Evolutionary conservation across 2,888 invertebrate species (phyloP).

Genomic region (Ectemnius lituratus): DNA sequence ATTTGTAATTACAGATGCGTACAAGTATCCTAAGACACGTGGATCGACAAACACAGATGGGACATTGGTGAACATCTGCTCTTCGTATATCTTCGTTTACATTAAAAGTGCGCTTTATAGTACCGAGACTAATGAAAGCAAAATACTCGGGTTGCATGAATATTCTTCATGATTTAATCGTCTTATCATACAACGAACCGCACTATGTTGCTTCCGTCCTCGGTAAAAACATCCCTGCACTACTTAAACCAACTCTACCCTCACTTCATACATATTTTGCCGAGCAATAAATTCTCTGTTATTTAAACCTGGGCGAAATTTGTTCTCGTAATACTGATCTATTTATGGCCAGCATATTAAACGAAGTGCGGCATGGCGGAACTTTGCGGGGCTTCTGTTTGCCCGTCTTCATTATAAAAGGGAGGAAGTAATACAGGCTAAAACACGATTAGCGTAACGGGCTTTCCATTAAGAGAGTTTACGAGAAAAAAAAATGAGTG

Average conservation of each 20-base stretch:
- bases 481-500: too few species aligned
- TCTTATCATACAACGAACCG: neutral
- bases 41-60: conserved; percentile 14
- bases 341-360: too few species aligned
- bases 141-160: neutral
- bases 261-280: neutral
- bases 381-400: too few species aligned
- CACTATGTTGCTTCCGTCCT: neutral
- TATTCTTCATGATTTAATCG: neutral
- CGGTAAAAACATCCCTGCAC: neutral
- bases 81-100: neutral
- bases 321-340: too few species aligned
- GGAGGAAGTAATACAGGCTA: too few species aligned
- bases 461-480: too few species aligned
- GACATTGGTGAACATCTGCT: neutral
- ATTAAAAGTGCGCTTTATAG: neutral
- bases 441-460: too few species aligned
- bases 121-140: neutral
- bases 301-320: too few species aligned
- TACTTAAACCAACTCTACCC: neutral
- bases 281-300: neutral
- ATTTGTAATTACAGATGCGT: neutral
- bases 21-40: neutral
- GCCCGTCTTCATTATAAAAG: too few species aligned
- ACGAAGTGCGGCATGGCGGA: too few species aligned